Conservation (phyloP, 2,797 vertebrate species). For the Chelon labrosus region DNA sequence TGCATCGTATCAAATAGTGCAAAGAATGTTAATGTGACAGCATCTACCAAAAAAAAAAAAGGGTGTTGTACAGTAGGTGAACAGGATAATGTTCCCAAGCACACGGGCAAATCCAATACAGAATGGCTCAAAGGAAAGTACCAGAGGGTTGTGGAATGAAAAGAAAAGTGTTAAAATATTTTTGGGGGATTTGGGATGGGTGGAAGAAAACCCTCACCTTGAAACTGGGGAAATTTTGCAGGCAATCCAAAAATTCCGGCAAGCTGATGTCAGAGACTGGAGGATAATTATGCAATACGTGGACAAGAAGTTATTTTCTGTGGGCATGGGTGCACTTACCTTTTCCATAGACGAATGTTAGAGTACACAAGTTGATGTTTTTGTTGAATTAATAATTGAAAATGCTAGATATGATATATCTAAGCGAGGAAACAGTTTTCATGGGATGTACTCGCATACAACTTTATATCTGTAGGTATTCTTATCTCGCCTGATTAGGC, state of each 20-base stretch:
- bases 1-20: not conserved
- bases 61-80: not conserved
- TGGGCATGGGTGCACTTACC: not conserved
- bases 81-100: not conserved
- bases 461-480: too few relatives aligned
- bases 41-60: not conserved
- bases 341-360: not conserved
- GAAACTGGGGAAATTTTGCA: not conserved
- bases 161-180: too few relatives aligned
- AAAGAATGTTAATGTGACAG: not conserved
- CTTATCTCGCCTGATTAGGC: too few relatives aligned
- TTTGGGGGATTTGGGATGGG: not conserved
- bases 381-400: not conserved
- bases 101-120: not conserved
- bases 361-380: not conserved
- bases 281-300: not conserved
- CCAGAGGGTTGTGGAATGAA: not conserved
- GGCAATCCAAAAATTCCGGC: not conserved
- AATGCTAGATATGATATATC: not conserved
- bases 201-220: not conserved
- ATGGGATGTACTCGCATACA: too few relatives aligned
- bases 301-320: not conserved
- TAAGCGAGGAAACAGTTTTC: not conserved
- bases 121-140: not conserved
- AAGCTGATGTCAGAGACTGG: not conserved